Base-by-base conservation (phyloP, 1,140 invertebrate species). In the Tetramorium simillimum region DNA sequence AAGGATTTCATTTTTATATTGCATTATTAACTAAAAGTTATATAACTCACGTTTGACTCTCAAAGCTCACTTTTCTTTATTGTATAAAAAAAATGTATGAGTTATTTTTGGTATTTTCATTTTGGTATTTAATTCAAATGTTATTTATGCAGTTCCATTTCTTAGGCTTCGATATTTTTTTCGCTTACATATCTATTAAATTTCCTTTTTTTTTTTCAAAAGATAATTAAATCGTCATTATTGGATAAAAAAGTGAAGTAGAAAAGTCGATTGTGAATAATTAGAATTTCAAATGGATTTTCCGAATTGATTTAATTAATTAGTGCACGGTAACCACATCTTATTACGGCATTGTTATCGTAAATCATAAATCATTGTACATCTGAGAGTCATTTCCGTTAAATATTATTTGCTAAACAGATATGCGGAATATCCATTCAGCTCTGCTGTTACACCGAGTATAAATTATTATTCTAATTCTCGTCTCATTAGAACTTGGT, bases 381-480 rank as follows among this genome's bases (percentile, higher is more conserved):
- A 67, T 16, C 9, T 46, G 0, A 69, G 4, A 69, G 14, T 14
- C 9, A 24, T 69, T 69, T 46, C 9, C 6, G 21, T 16, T 60
- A 75, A 46, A 14, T 5, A 24, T 60, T 62, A 73, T 62, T 84
- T 75, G 37, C 33, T 60, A 16, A 49, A 75, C n/a, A 37, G 6
- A 12, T 28, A 14, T 1, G 10, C 6, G 4, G 6, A 14, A 49
- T 37, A 43, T 43, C 33, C 46, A 37, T 72, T 46, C 51, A n/a
- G 10, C 24, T 12, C 10, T 84, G 21, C n/a, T 43, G 37, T 62
- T 84, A 84, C 53, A 53, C 62, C 62, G 53, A 84, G 60, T 60
- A 60, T 49, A 84, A 60, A 84, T 84, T 84, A 84, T 84, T 84
- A 84, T 62, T 84, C 80, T 75, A 84, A 84, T 84, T 73, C 69